Evolutionary conservation across 2,888 invertebrate genomes (phyloP).

Genomic region (Melanostoma scalare): DNA sequence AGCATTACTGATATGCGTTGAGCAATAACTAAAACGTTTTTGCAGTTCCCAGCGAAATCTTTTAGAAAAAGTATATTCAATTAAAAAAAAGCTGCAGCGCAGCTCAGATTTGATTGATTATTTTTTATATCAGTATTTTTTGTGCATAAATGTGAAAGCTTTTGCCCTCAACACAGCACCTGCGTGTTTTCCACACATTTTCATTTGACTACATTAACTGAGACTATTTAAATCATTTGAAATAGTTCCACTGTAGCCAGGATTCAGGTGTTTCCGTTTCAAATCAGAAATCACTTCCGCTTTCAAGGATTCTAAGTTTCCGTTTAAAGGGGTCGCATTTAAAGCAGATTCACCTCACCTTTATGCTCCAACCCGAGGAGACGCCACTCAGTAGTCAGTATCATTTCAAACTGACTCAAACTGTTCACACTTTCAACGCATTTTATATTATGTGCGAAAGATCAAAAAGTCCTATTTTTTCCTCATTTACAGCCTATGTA

Average conservation of each 20-base stretch:
- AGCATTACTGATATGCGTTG: no score
- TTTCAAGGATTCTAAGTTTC: no score
- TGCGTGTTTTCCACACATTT: slow-evolving; percentile 50
- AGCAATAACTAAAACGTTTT: neutral
- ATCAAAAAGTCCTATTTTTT: neutral
- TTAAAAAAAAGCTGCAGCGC: slow-evolving; percentile 56
- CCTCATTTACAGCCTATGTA: slow-evolving; percentile 27
- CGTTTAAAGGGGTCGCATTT: no score
- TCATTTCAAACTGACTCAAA: no score
- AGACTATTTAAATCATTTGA: neutral
- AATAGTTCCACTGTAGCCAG: no score
- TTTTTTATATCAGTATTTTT: slow-evolving; percentile 51
- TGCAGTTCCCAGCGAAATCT: neutral
- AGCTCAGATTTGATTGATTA: slow-evolving; percentile 73
- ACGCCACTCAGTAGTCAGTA: no score
- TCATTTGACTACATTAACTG: slow-evolving; percentile 5
- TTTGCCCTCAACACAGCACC: slow-evolving; percentile 49
- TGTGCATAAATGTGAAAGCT: slow-evolving; percentile 61
- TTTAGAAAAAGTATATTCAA: slow-evolving; percentile 28
- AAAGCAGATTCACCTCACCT: no score
- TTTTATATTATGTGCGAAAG: no score
- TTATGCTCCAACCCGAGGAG: no score
- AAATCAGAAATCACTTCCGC: no score
- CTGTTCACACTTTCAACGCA: no score
- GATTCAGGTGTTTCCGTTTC: no score